Base-by-base conservation (phyloP, 2,888 invertebrate genomes). In the Sphaerophoria rueppellii region DNA sequence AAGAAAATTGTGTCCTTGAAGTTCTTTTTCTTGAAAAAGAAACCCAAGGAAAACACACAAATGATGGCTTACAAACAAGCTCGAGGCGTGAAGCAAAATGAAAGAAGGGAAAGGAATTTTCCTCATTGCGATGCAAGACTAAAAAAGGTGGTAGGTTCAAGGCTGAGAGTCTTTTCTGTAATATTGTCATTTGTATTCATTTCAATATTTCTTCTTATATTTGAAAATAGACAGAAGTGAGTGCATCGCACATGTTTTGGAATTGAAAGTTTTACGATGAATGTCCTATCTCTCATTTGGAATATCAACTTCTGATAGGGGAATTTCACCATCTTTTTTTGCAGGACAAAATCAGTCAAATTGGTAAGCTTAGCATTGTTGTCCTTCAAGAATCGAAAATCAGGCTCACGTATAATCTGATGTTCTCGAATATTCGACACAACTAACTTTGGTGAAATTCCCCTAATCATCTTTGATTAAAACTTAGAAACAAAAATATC, bases 81-180 rank as follows among this genome's bases (percentile, higher is more conserved):
- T 50, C 43, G 48, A 65, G 37, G 57, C 60, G 2, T 60, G 61
- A 43, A 43, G 43, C 24, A 24, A 24, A 24, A 24, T 24, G 24
- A 24, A 43, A 40, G 6, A 40, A 40, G 48, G 55, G 52, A 74
- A 24, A 24, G 60, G 76, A 83, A 83, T 46, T 83, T 83, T 83
- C 75, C 80, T 83, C 75, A 83, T 83, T 83, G 12, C 67, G 60
- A 12, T 60, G 46, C 9, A 34, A 34, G 12, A 60, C 0, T 9
- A 9, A 43, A 9, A 9, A 48, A 58, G 67, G 54, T 54, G 40
- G 40, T 52, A 37, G 54, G 54, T 32, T 67, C 0, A 2, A 24
- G n/a, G 16, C 7, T 32, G 1, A 54, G 12, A 65, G 63, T 32
- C 37, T 46, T 16, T 65, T 50, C 37, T 52, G 7, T 75, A 40